These are phyloP conservation scores for Drosophila eohydei DNA, from an alignment of 2,888 invertebrate species.

Conservation along the genomic window DNA sequence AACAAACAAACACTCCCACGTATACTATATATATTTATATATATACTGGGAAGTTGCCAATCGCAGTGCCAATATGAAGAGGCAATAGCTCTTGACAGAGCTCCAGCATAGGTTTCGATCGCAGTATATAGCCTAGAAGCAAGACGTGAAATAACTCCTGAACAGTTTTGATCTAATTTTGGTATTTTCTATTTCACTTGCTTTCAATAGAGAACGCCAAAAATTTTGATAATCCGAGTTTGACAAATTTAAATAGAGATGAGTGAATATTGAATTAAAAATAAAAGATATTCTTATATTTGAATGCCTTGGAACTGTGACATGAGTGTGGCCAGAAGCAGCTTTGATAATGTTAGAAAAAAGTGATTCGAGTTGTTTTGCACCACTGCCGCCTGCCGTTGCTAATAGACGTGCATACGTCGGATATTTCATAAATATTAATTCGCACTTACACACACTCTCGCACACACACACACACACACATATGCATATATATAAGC, in stretches of 20 bases:
- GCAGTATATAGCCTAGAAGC: background rate
- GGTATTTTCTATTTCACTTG: background rate
- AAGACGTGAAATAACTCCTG: background rate
- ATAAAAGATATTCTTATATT: background rate
- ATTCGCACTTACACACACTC: conserved; percentile 13
- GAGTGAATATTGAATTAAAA: background rate
- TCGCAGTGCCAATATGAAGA: conserved; percentile 6
- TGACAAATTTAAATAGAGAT: background rate
- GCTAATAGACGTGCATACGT: conserved; percentile 22
- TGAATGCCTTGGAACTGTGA: background rate
- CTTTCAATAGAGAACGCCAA: background rate
- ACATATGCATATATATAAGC: background rate
- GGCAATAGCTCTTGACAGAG: conserved; percentile 5
- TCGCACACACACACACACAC: background rate
- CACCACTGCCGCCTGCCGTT: conserved; percentile 23
- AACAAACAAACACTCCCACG: background rate
- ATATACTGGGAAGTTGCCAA: too few species aligned
- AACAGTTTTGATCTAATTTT: background rate
- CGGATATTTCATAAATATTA: conserved; percentile 37
- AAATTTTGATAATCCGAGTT: background rate
- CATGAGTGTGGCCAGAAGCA: background rate
- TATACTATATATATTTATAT: background rate
- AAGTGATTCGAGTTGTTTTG: background rate
- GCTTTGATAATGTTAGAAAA: background rate
- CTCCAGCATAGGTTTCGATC: background rate